These are phyloP conservation scores for Eubucco bourcierii DNA, from an alignment of 2,113 vertebrate genomes.

Conservation along the genomic window DNA sequence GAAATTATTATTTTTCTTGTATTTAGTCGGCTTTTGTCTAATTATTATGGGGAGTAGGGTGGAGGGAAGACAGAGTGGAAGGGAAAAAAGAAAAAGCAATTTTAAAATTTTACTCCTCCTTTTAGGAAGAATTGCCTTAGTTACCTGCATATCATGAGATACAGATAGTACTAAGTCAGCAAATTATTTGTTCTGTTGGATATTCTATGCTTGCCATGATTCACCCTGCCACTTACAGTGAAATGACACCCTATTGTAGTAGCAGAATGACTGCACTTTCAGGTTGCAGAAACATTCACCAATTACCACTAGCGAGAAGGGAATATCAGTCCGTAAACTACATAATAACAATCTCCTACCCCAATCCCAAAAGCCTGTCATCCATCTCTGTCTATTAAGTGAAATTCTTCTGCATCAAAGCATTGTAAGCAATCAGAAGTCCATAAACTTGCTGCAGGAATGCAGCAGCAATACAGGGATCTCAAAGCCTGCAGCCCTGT, in stretches of 20 bases:
- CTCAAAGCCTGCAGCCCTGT: not conserved
- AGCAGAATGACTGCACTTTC: not conserved
- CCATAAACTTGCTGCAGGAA: not conserved
- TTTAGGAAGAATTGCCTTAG: conserved; percentile 31
- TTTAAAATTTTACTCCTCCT: conserved; percentile 28
- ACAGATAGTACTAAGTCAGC: conserved; percentile 47
- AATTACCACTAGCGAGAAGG: not conserved
- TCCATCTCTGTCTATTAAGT: not conserved
- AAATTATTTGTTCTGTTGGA: conserved; percentile 32
- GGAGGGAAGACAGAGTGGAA: not conserved
- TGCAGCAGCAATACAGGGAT: accelerated
- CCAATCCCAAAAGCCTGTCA: not conserved
- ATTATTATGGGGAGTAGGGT: not conserved
- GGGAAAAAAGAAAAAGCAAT: not conserved
- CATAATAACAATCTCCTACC: not conserved
- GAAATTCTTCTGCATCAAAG: not conserved
- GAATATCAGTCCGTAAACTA: conserved; percentile 11
- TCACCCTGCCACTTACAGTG: conserved; percentile 30
- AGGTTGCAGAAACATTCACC: conserved; percentile 20
- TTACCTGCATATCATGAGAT: conserved; percentile 21
- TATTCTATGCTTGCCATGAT: not conserved
- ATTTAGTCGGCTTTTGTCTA: conserved; percentile 37
- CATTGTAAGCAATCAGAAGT: not conserved
- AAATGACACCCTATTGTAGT: conserved; percentile 19
- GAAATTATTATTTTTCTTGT: conserved; percentile 24